phyloP scores from a whole-genome alignment of 2,797 vertebrate genomes.

The Melanotaenia nigrans region DNA sequence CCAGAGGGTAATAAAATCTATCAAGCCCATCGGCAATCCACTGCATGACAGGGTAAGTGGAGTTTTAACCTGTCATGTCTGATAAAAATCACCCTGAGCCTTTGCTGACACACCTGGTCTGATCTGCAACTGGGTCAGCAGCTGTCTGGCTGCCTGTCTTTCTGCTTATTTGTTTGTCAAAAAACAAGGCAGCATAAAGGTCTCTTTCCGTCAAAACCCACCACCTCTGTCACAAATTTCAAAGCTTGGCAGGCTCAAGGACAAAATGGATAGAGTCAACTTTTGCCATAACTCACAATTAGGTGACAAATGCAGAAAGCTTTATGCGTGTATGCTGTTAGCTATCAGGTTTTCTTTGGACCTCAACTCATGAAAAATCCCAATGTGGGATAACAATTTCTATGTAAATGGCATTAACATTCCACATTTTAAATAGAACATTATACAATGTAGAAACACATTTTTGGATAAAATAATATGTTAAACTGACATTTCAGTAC shows the following conservation, averaged over 20 bases:
- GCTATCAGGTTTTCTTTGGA: neutral
- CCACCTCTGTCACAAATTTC: constrained; percentile 21
- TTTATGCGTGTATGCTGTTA: neutral
- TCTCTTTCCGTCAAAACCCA: constrained; percentile 1
- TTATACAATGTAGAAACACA: too few species aligned
- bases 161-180: constrained; percentile 41
- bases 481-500: too few species aligned
- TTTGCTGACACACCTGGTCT: constrained; percentile 62
- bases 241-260: constrained; percentile 7
- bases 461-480: too few species aligned
- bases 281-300: neutral
- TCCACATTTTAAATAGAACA: neutral
- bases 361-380: neutral
- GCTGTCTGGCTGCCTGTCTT: constrained; percentile 43
- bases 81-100: constrained; percentile 55
- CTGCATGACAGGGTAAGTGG: constrained; percentile 43
- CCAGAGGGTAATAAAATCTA: constrained; percentile 39
- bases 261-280: neutral
- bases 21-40: constrained; percentile 31
- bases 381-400: neutral
- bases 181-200: constrained; percentile 13
- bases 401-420: neutral
- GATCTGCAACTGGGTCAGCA: constrained; percentile 63
- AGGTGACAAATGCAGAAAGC: constrained; percentile 2
- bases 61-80: constrained; percentile 57